Base-by-base conservation (phyloP, 2,113 vertebrate species). In the Sciurus niger region DNA sequence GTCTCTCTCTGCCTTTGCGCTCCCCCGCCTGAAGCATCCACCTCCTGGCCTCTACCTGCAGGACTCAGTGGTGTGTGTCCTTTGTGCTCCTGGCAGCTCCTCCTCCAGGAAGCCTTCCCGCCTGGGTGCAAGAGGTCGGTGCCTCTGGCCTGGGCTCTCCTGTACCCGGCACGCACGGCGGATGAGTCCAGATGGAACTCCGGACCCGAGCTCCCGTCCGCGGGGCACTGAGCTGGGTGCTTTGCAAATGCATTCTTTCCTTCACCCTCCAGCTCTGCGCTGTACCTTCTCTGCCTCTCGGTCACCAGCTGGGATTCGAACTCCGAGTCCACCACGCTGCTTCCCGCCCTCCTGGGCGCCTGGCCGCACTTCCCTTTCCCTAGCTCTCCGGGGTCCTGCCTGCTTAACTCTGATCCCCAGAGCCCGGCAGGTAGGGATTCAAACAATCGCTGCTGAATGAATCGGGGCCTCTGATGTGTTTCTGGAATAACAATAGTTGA, bases 31-130 rank as follows among this genome's bases (percentile, higher is more conserved):
- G 6, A n/a, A 80, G 17, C 0, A 0, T 8, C 70, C 65, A 51
- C 89, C 34, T 30, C 68, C 60, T 58, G 8, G 1, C 37, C 34
- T 68, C 30, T 67, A 46, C 48, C 46, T 4, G 46, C 9, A 40
- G 40, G 37, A 37, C 32, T 78, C 37, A 2, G 11, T 37, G 0
- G 1, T 13, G 10, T 7, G 70, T 37, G 22, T 88, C n/a, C 74
- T 86, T 76, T 28, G 74, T 17, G 68, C 48, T 37, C 48, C 24
- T 51, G 70, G 32, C 28, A 17, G 43, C 65, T 55, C 51, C 37
- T 84, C 70, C 34, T 90, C 48, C 65, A 72, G 70, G 88, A 95
- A 93, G 79, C 34, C 86, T 40, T 79, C 73, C 48, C 13, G 55
- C 55, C 16, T 78, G 46, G 83, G 67, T 16, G 72, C 20, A 18